phyloP scores from a whole-genome alignment of 2,113 vertebrate genomes.

The Plecturocebus donacophilus region DNA sequence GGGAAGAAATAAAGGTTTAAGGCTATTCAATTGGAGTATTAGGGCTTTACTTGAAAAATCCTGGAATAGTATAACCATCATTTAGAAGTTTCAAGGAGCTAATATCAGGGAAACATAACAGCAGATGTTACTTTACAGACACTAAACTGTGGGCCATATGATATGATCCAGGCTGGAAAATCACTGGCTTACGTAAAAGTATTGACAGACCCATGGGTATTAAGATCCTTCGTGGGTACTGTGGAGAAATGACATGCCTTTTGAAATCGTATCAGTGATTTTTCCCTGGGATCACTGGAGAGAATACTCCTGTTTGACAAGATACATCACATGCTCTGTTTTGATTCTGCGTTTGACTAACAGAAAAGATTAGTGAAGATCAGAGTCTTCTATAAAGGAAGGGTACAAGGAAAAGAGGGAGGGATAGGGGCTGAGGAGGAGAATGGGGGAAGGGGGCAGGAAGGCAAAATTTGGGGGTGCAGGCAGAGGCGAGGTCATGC shows the following conservation, averaged over 20 bases:
- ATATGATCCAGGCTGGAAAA: background rate
- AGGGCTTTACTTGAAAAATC: background rate
- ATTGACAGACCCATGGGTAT: background rate
- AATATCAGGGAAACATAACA: background rate
- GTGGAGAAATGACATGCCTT: background rate
- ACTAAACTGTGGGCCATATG: background rate
- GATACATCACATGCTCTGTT: background rate
- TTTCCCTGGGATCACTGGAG: background rate
- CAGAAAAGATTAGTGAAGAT: background rate
- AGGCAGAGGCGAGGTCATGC: background rate
- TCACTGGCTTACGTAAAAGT: background rate
- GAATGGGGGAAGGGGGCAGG: background rate
- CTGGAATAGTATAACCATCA: background rate
- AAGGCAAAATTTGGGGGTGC: background rate
- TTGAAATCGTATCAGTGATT: background rate
- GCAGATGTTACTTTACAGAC: background rate
- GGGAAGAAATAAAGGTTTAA: background rate
- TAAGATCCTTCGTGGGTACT: background rate
- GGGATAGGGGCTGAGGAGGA: background rate
- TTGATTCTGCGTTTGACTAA: background rate
- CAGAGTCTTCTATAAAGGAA: background rate
- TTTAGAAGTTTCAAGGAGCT: conserved; percentile 9
- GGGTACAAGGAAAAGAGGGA: background rate
- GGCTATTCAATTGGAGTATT: background rate
- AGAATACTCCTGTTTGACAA: background rate